Conservation (phyloP, 2,113 vertebrate species). For the Anhinga rufa region DNA sequence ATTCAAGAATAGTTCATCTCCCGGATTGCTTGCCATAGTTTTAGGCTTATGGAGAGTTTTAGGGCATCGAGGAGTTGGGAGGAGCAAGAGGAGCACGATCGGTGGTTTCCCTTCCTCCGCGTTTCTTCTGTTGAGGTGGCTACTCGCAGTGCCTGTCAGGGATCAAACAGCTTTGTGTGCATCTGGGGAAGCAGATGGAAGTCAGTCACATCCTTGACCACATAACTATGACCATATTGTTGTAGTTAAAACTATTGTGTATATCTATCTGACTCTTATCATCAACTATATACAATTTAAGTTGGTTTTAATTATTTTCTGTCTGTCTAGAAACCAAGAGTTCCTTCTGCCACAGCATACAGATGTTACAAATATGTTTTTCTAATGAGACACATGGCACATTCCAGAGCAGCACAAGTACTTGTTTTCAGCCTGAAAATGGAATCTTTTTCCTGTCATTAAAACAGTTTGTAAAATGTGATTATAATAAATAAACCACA, state of each 20-base stretch:
- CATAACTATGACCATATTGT: not conserved
- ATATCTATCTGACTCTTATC: not conserved
- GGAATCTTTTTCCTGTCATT: conserved; percentile 2
- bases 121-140: not conserved
- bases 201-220: not conserved
- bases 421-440: conserved; percentile 53
- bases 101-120: not conserved
- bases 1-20: not conserved
- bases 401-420: conserved; percentile 45
- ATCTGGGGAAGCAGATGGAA: not conserved
- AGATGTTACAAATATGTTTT: conserved; percentile 14
- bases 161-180: not conserved
- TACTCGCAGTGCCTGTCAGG: rapidly evolving
- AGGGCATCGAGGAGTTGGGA: not conserved
- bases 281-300: not conserved
- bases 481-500: conserved; percentile 31
- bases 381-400: not conserved
- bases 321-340: not conserved
- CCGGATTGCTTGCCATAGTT: not conserved
- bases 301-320: not conserved
- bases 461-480: conserved; percentile 18
- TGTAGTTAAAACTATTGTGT: not conserved
- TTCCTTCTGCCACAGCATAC: not conserved
- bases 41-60: not conserved
- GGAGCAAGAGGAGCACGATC: not conserved